Conservation (phyloP, 2,113 vertebrate genomes). For the Pygathrix nemaeus region DNA sequence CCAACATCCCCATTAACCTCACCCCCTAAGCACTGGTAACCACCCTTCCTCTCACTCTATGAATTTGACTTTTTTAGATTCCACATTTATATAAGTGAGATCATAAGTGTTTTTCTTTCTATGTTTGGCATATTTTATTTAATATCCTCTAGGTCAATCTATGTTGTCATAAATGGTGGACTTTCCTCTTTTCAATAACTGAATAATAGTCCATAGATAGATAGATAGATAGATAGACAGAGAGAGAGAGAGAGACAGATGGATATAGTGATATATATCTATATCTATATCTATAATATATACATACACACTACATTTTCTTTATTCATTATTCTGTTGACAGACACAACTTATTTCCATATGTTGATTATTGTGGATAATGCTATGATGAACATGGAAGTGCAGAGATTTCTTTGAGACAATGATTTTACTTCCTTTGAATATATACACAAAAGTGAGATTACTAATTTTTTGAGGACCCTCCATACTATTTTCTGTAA, state of each 20-base stretch:
- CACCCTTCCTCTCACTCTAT: background rate
- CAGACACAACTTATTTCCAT: background rate
- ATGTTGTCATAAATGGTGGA: background rate
- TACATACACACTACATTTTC: too few species aligned
- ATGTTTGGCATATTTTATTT: background rate
- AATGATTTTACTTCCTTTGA: background rate
- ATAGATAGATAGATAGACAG: too few species aligned
- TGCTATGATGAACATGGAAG: background rate
- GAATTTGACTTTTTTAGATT: background rate
- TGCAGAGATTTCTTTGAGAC: background rate
- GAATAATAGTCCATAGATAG: background rate
- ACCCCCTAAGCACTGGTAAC: background rate
- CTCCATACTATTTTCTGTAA: background rate
- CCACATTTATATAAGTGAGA: background rate
- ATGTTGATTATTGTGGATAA: background rate
- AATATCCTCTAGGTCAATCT: background rate
- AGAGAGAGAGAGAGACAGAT: too few species aligned
- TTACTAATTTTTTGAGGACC: background rate
- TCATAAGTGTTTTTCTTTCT: background rate
- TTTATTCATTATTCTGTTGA: too few species aligned
- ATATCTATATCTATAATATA: too few species aligned
- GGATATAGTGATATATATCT: too few species aligned
- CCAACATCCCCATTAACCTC: background rate
- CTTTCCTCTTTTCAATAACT: background rate
- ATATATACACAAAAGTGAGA: background rate